phyloP scores from a whole-genome alignment of 2,888 invertebrate genomes.

The Rhorus exstirpatorius region DNA sequence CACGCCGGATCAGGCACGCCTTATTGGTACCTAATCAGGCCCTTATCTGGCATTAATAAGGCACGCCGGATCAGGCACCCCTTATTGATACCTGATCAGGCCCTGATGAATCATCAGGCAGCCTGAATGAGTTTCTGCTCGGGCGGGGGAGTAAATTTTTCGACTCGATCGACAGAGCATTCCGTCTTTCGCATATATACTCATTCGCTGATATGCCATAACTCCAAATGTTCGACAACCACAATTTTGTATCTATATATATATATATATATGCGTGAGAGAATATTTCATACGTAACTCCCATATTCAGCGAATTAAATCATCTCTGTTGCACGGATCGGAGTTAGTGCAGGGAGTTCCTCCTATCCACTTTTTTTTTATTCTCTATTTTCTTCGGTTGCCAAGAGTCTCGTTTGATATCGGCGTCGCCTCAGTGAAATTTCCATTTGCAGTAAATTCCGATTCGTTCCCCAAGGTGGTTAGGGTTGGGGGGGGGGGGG shows the following conservation, averaged over 20 bases:
- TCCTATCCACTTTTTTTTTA: conserved; percentile 47
- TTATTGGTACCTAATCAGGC: too few species aligned
- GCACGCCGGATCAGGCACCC: too few species aligned
- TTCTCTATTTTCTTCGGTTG: conserved; percentile 68
- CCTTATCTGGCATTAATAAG: too few species aligned
- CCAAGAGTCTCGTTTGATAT: conserved; percentile 70
- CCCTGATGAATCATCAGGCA: too few species aligned
- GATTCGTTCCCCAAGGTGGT: conserved; percentile 60
- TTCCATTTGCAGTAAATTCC: conserved; percentile 73
- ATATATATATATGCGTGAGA: conserved; percentile 20
- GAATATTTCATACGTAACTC: conserved; percentile 54
- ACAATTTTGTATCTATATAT: conserved; percentile 39
- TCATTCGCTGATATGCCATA: conserved; percentile 16
- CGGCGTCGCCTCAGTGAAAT: conserved; percentile 69
- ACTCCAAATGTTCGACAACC: conserved; percentile 53
- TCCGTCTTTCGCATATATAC: conserved; percentile 47
- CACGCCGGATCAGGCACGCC: too few species aligned
- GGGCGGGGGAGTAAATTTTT: not conserved
- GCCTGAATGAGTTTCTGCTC: too few species aligned
- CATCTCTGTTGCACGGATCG: conserved; percentile 56
- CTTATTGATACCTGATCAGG: too few species aligned
- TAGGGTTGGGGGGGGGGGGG: not conserved
- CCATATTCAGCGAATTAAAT: conserved; percentile 50
- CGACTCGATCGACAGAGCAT: conserved; percentile 10
- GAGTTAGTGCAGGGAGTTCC: conserved; percentile 21